Base-by-base conservation (phyloP, 2,797 vertebrate genomes). In the Anguilla marmorata region DNA sequence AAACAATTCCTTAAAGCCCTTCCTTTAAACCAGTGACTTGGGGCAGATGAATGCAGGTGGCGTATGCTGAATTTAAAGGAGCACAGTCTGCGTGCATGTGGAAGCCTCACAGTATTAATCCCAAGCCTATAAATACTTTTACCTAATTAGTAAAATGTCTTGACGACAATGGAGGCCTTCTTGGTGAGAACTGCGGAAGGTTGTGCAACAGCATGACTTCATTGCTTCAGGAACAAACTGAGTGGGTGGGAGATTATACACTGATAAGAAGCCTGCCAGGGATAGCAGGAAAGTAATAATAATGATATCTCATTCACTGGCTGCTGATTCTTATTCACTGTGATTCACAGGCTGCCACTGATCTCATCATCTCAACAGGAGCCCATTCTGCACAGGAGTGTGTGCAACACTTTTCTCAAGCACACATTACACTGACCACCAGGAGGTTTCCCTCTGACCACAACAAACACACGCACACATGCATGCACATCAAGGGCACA, bases 371-470 rank as follows among this genome's bases (percentile, higher is more conserved):
- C 24, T 21, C 60, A 24, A 63, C 60, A n/a, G 16, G 3, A 86
- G 30, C 58, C 8, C 3, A 86, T 54, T 87, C 88, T 45, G 54
- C 45, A 69, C 30, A 48, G 76, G 84, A 27, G 24, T 88, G 48
- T 72, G 76, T 19, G 89, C 52, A 48, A 0, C 60, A 45, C 41
- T 45, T 45, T 45, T 45, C 3, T 4, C 41, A 45, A 45, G 41
- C 41, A 45, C 41, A 45, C 41, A 45, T 45, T 4, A 45, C 41
- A 45, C 41, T 45, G 41, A 45, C 41, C 41, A 45, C 41, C 41
- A 45, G 5, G 41, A 4, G 41, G 41, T 45, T 45, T 45, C 41
- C 3, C 50, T 52, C 50, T 52, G 50, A 52, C 50, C 9, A 52
- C 50, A 52, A 52, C 50, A 52, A 2, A 52, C 50, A 12, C 50